Base-by-base conservation (phyloP, 64 coral and sea anemone genomes). In the Acropora yongei region DNA sequence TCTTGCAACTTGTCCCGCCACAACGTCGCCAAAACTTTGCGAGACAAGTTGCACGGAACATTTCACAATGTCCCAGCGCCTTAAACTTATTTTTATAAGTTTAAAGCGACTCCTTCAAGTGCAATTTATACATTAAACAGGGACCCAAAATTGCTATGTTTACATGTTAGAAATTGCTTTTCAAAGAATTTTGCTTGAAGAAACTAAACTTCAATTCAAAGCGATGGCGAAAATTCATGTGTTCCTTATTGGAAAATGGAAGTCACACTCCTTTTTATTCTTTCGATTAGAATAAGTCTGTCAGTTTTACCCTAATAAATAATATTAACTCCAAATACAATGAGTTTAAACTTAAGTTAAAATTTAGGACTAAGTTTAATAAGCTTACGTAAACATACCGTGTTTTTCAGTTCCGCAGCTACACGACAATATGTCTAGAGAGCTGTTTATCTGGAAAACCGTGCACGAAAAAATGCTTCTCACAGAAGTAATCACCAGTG, bases 111-210 rank as follows among this genome's bases (percentile, higher is more conserved):
- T 75, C 73, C 40, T 75, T 41, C 73, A 40, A 75, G 73, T 75
- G 43, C 73, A 75, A 75, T 41, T 75, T 75, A n/a, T 75, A 75
- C 73, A 75, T 75, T 75, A 75, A 75, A 75, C 73, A 75, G 73
- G 20, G 40, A 75, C 73, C 43, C 40, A 75, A 75, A 75, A 75
- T 40, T 75, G 40, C 43, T 75, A 75, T 75, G 73, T 75, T 75
- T 75, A 40, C 73, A 75, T 40, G n/a, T 75, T 75, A 75, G 73
- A 75, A 75, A 75, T 75, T 75, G n/a, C 73, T 75, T 75, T 75
- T 75, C 73, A 75, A 75, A 30, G 30, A 30, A 30, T 30, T 30
- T 30, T 30, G 30, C 30, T 30, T 30, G 30, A 30, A 30, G 30
- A 75, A 75, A 75, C 18, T 75, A 75, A 9, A 40, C 73, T 75